Evolutionary conservation across 2,113 vertebrate genomes (phyloP), one percentile per base, ranked within the genome.

Genomic region (Polypterus bichir): DNA sequence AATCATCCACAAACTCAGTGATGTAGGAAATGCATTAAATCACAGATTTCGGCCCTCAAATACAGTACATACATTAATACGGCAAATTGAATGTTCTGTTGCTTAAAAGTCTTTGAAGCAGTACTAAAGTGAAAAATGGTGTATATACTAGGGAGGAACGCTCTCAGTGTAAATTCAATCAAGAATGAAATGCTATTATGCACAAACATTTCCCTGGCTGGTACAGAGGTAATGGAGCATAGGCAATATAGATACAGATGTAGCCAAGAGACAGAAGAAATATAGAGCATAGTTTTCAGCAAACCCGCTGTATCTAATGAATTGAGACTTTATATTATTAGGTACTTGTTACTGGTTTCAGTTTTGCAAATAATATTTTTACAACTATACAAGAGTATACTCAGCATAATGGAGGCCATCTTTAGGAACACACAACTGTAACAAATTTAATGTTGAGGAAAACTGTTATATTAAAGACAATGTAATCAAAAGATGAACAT

Each of bases 161-260:
- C 46, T 71, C 65, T 65, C 62, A 47, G 59, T 75, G 65, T 75
- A 80, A 79, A 72, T 77, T 79, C 74, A 76, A 69, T 81, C 73
- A 77, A 65, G 63, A 82, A 76, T 75, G 70, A 77, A 82, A 81
- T 72, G 71, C 68, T 83, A 59, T 81, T 83, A 72, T 9, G 4
- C 68, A 69, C 73, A 76, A 78, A 71, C 65, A 77, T 77, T 70
- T 81, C 68, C 71, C 72, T 76, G 69, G 68, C 69, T 81, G 73
- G 59, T 77, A 64, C 68, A 71, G 74, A 66, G 27, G 71, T 86
- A 82, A 87, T 83, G 78, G 75, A 76, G 75, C 80, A 72, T 79
- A 68, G 65, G 70, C 74, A 80, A 74, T 63, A 83, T 68, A 72
- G 57, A 79, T 76, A 74, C 47, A 65, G 65, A 68, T 73, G 63